These are phyloP conservation scores for Linnaemya tessellans DNA, from an alignment of 2,888 invertebrate species.

Conservation along the genomic window DNA sequence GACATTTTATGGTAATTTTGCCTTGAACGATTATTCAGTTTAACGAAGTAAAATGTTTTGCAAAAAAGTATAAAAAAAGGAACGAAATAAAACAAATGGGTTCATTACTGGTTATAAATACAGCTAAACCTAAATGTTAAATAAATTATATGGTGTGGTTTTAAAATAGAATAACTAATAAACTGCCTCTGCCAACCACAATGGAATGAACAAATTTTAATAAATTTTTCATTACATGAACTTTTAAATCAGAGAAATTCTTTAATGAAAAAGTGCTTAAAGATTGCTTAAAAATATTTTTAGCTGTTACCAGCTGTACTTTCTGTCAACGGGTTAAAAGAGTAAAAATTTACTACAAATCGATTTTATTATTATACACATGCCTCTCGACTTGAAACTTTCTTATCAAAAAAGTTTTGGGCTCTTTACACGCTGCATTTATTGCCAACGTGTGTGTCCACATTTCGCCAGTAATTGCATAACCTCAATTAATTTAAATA, in stretches of 20 bases:
- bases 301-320: too few species aligned
- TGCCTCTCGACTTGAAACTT: too few species aligned
- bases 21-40: background rate
- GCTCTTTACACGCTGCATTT: background rate
- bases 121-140: slow-evolving; percentile 41
- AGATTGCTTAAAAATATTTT: too few species aligned
- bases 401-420: background rate
- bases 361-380: too few species aligned
- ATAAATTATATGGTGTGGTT: slow-evolving; percentile 63
- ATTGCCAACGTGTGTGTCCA: slow-evolving; percentile 6
- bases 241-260: too few species aligned
- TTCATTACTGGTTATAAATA: slow-evolving; percentile 51
- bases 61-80: background rate
- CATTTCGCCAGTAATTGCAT: background rate
- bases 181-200: background rate
- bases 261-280: too few species aligned
- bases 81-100: slow-evolving; percentile 49
- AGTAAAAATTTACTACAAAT: too few species aligned
- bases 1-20: slow-evolving; percentile 43
- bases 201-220: background rate
- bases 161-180: slow-evolving; percentile 38
- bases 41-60: slow-evolving; percentile 6
- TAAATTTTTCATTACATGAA: background rate
- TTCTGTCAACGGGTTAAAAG: too few species aligned
- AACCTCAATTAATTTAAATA: slow-evolving; percentile 59